These are phyloP conservation scores for Connochaetes taurinus DNA, from an alignment of 2,113 vertebrate genomes.

Conservation along the genomic window DNA sequence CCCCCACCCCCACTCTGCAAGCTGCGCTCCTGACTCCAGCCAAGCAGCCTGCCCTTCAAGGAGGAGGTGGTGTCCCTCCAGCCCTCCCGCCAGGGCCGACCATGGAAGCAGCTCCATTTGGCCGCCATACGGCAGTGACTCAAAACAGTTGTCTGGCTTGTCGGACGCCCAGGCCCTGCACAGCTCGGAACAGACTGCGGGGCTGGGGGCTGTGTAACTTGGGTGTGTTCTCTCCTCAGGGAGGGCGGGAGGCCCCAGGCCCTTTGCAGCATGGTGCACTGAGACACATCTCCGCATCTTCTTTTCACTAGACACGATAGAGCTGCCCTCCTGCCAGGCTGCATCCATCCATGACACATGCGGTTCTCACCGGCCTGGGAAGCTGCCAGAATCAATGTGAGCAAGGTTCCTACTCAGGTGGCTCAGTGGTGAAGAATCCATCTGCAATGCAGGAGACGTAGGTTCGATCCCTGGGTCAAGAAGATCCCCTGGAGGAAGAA, in stretches of 20 bases:
- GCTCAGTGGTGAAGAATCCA: not conserved
- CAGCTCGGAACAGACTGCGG: constrained; percentile 53
- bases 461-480: not conserved
- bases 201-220: constrained; percentile 55
- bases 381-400: fast-evolving
- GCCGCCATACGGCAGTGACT: constrained; percentile 68
- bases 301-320: not conserved
- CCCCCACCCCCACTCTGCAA: not conserved
- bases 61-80: constrained; percentile 45
- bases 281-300: not conserved
- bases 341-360: not conserved
- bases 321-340: not conserved
- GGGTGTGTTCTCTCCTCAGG: not conserved
- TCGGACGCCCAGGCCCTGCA: constrained; percentile 66
- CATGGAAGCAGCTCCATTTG: constrained; percentile 75
- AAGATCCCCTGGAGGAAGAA: not conserved
- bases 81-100: constrained; percentile 69
- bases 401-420: not conserved
- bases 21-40: not conserved
- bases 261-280: not conserved
- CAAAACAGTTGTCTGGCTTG: constrained; percentile 77
- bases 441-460: not conserved
- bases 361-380: not conserved
- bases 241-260: not conserved
- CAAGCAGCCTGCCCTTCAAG: not conserved